Evolutionary conservation across 2,797 vertebrate species (phyloP), one percentile per base, ranked within the genome.

Genomic region (Spheniscus humboldti): DNA sequence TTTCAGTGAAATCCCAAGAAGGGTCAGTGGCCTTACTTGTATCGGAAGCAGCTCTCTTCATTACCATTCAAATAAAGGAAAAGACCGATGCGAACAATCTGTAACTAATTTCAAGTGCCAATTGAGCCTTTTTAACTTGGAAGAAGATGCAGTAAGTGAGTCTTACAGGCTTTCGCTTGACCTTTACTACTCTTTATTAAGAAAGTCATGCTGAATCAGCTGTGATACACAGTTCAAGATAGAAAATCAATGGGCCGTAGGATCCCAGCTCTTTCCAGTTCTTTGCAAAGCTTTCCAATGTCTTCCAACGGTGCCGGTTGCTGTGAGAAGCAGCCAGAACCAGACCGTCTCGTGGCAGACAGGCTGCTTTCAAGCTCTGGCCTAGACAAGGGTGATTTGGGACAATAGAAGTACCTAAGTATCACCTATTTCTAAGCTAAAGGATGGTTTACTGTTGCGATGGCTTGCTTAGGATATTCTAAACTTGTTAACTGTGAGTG

Each of bases 21-120:
- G 90, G 94, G 83, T 95, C 97, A 88, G 91, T 82, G 95, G 83
- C 92, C 81, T 63, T 15, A 8, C 94, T 84, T 86, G 81, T 94
- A 45, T 88, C 15, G 60, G 96, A 92, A 95, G 87, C 93, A 82
- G 82, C 76, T 92, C 94, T 88, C 93, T 66, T 72, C 92, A 45
- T 92, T 94, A 23, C 90, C 73, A 39, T 91, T 85, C 79, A 8
- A 45, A 24, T 13, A 77, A 64, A 63, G 94, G 76, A 24, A 86
- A 56, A 84, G 72, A 18, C 45, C 4, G 1, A 63, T 2, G 1
- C 0, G 28, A 64, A 1, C 94, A 93, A 64, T 93, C 94, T 97
- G 97, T 53, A 96, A 93, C 95, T 84, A 37, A 92, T 96, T 97
- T 87, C 77, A 83, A 28, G 85, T 78, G 78, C 90, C 82, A 48